These are phyloP conservation scores for Enteromius treurensis DNA, from an alignment of 2,797 vertebrate genomes.

Conservation along the genomic window DNA sequence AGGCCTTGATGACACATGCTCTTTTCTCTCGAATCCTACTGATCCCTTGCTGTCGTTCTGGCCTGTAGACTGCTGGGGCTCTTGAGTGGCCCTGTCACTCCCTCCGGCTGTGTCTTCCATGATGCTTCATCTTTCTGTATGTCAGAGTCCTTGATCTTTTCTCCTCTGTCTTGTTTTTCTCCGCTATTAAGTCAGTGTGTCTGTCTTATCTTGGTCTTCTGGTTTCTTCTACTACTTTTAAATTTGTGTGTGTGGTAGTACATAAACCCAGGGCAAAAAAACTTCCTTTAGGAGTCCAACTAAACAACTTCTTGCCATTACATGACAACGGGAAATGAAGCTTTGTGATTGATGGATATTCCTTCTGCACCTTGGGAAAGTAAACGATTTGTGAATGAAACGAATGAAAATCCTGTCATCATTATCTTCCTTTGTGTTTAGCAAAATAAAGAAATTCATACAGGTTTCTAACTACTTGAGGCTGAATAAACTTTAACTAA, in stretches of 20 bases:
- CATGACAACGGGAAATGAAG: neutral
- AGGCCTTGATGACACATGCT: constrained; percentile 24
- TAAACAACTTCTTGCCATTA: constrained; percentile 14
- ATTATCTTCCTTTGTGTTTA: no score
- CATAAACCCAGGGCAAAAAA: constrained; percentile 14
- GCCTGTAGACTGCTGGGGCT: neutral
- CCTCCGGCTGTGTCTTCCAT: neutral
- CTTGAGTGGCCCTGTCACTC: neutral
- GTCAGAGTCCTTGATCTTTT: constrained; percentile 31
- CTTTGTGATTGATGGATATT: constrained; percentile 6
- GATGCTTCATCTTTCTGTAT: constrained; percentile 8
- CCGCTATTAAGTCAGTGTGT: neutral
- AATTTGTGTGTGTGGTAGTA: neutral
- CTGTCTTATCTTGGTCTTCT: constrained; percentile 1
- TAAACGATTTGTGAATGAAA: neutral
- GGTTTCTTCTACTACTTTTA: neutral
- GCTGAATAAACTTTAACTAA: neutral
- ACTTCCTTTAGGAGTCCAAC: neutral
- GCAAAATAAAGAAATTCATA: no score
- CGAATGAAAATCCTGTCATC: no score
- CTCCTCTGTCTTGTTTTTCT: neutral
- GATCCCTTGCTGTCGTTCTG: neutral
- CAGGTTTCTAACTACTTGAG: no score
- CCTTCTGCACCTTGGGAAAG: neutral
- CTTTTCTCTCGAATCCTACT: constrained; percentile 14